Conservation (phyloP, 2,797 vertebrate genomes). For the Vireo griseus region DNA sequence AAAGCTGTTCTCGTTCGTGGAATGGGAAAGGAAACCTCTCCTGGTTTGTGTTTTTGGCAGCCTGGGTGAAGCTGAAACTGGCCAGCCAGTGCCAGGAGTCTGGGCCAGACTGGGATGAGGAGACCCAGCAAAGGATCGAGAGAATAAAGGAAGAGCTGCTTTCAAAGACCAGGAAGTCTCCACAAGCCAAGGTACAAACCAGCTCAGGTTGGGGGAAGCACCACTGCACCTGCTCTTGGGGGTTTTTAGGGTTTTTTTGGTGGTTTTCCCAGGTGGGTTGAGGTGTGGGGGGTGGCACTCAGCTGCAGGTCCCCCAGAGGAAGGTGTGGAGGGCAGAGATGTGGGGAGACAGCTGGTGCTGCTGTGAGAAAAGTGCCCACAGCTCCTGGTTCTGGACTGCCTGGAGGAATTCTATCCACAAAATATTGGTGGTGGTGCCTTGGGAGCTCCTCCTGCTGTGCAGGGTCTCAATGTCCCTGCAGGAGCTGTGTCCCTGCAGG, state of each 20-base stretch:
- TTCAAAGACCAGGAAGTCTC: background rate
- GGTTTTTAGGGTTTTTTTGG: accelerated
- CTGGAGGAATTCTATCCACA: background rate
- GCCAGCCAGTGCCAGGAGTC: constrained; percentile 64
- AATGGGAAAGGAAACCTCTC: background rate
- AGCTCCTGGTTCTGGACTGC: background rate
- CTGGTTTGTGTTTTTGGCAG: constrained; percentile 68
- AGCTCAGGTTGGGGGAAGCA: background rate
- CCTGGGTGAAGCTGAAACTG: constrained; percentile 80
- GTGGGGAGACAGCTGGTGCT: accelerated
- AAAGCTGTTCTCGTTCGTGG: accelerated
- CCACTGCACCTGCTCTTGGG: too few relatives aligned
- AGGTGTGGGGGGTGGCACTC: background rate
- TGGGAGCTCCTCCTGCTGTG: background rate
- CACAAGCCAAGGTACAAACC: constrained; percentile 49
- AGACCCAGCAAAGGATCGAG: constrained; percentile 80
- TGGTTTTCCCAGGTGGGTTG: background rate
- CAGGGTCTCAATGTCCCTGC: background rate
- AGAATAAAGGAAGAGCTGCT: constrained; percentile 85
- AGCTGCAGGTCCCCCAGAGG: background rate
- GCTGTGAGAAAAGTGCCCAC: background rate
- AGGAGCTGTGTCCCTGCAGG: too few relatives aligned
- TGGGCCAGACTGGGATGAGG: constrained; percentile 73
- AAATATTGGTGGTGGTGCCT: background rate
- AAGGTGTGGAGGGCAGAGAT: background rate